Conservation (phyloP, 2,888 invertebrate species). For the Kryphioiulus occultus region DNA sequence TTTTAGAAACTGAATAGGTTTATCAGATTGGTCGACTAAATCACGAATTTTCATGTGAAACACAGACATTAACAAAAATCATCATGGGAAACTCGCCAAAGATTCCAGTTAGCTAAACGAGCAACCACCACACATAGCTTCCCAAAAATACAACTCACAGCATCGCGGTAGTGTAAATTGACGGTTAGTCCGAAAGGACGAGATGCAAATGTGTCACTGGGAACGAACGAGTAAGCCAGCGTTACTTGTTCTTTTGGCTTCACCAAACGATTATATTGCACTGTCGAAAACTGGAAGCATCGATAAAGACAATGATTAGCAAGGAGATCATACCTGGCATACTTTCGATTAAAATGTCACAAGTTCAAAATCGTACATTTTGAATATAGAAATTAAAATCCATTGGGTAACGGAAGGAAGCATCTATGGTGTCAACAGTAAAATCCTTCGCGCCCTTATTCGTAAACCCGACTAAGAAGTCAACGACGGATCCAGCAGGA, state of each 20-base stretch:
- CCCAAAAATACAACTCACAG: slow-evolving; percentile 64
- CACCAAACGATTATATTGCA: slow-evolving; percentile 85
- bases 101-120: no score
- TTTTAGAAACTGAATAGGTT: neutral
- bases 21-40: neutral
- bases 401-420: slow-evolving; percentile 98
- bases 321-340: neutral
- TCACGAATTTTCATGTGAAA: slow-evolving; percentile 1
- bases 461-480: slow-evolving; percentile 94
- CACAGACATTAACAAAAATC: slow-evolving; percentile 30
- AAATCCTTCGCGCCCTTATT: slow-evolving; percentile 94
- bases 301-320: slow-evolving; percentile 41
- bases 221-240: slow-evolving; percentile 91
- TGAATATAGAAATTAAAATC: slow-evolving; percentile 98
- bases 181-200: slow-evolving; percentile 95
- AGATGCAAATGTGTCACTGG: slow-evolving; percentile 95
- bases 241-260: slow-evolving; percentile 93
- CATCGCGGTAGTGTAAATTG: slow-evolving; percentile 88
- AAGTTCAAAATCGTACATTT: slow-evolving; percentile 68
- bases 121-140: no score
- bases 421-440: slow-evolving; percentile 89
- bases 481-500: slow-evolving; percentile 89
- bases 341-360: neutral
- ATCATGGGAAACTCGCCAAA: neutral
- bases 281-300: slow-evolving; percentile 77